Base-by-base conservation (phyloP, 2,888 invertebrate species). In the Biston betularia region DNA sequence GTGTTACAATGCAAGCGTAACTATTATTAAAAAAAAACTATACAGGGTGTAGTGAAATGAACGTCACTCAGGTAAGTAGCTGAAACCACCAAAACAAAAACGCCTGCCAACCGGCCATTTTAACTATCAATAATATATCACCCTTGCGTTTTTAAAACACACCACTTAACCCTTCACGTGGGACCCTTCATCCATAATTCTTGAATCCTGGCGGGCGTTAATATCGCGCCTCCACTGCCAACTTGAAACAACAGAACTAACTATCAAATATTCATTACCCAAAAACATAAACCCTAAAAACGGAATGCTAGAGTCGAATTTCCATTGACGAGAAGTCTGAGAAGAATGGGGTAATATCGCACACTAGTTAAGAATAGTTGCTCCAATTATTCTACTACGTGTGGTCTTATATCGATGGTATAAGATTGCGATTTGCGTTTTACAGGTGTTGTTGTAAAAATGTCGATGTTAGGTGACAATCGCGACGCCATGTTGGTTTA, bases 401-500 rank as follows among this genome's bases (percentile, higher is more conserved):
- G 63, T 73, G 64, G 53, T 68, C 78, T 77, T 86, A 84, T 72
- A 54, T 0, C 79, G 33, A 62, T 0, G 76, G 0, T n/a, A 53
- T 83, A 83, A 71, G 76, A 76, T 69, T 73, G 65, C 59, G 11
- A 70, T 52, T 77, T 75, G 68, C 62, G 40, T 60, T 60, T 44
- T 52, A 54, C 61, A 52, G 63, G 56, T 58, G 62, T 56, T 63
- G 69, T 73, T 54, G 10, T 42, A 38, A 45, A 75, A 77, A 77
- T 74, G 78, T 83, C 84, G 78, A 79, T 82, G 83, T 77, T 86
- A 93, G 91, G 92, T 93, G 92, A 93, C 92, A 92, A 92, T 86
- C 82, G 82, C 86, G 88, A 87, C 90, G 93, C 93, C 93, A 93
- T 93, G 89, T 93, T 93, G 91, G 88, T 89, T 90, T 89, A 88